Percentiles rank a stretch among this genome's conserved stretches.
Evolutionary conservation across 2,888 invertebrate species (phyloP).

Genomic region (Hypercompe scribonia): DNA sequence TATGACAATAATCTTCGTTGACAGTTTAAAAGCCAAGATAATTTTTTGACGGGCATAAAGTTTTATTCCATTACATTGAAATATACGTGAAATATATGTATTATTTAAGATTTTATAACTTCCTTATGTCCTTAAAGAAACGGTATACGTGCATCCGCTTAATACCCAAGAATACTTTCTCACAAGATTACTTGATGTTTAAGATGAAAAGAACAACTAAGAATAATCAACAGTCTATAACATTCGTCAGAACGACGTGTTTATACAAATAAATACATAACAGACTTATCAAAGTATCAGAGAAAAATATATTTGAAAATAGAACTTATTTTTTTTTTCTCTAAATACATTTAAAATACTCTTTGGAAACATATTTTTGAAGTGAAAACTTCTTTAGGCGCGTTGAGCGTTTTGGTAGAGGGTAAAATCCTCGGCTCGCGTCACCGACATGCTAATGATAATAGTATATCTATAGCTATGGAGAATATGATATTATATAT

Average conservation of each 20-base stretch:
- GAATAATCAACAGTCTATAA: not conserved
- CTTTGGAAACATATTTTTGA: no score
- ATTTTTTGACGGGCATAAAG: not conserved
- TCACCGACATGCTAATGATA: no score
- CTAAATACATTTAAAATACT: not conserved
- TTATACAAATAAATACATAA: not conserved
- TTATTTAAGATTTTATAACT: constrained; percentile 20
- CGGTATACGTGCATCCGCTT: constrained; percentile 1
- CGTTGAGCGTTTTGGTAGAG: no score
- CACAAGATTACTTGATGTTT: constrained; percentile 6
- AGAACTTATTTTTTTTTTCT: not conserved
- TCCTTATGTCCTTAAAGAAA: constrained; percentile 15
- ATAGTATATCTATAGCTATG: no score
- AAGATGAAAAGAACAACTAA: constrained; percentile 9
- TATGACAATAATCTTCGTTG: not conserved
- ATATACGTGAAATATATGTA: constrained; percentile 13
- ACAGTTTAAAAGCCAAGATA: not conserved
- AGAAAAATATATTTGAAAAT: not conserved
- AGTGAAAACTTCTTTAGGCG: no score
- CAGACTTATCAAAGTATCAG: not conserved
- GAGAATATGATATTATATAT: no score
- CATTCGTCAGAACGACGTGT: not conserved
- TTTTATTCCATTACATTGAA: not conserved
- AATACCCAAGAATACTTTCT: not conserved
- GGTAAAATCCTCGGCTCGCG: no score